phyloP scores from a whole-genome alignment of 2,113 vertebrate genomes.

The Mobula birostris region DNA sequence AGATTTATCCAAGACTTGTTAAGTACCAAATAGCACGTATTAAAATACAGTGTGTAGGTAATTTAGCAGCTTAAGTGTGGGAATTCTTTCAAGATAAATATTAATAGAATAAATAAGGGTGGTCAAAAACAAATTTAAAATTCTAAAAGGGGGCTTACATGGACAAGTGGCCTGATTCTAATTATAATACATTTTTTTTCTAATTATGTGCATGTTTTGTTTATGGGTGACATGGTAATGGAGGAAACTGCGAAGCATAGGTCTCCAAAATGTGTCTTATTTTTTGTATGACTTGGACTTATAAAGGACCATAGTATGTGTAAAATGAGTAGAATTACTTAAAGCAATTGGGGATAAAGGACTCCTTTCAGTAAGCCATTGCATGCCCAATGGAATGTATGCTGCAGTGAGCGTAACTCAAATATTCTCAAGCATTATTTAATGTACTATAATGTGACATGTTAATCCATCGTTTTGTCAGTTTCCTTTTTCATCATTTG shows the following conservation, averaged over 20 bases:
- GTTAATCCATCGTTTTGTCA: conserved; percentile 1
- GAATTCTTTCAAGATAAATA: background rate
- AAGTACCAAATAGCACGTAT: background rate
- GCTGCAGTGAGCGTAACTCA: background rate
- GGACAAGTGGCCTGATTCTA: no score
- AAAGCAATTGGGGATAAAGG: conserved; percentile 18
- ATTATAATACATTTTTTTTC: background rate
- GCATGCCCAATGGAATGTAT: background rate
- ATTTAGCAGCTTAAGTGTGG: background rate
- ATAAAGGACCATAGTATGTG: background rate
- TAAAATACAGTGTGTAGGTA: background rate
- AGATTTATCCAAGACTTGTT: background rate
- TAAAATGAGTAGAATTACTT: conserved; percentile 9
- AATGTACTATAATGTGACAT: conserved; percentile 19
- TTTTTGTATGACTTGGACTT: background rate
- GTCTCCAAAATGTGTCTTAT: background rate
- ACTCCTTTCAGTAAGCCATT: background rate
- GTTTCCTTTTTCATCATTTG: background rate
- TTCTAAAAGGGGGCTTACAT: background rate
- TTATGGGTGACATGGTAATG: background rate
- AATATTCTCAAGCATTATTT: conserved; percentile 9
- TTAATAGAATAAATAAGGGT: background rate
- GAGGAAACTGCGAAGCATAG: background rate
- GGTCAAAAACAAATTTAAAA: background rate
- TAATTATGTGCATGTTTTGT: background rate